phyloP scores from a whole-genome alignment of 2,113 vertebrate genomes.

The Pseudois nayaur region DNA sequence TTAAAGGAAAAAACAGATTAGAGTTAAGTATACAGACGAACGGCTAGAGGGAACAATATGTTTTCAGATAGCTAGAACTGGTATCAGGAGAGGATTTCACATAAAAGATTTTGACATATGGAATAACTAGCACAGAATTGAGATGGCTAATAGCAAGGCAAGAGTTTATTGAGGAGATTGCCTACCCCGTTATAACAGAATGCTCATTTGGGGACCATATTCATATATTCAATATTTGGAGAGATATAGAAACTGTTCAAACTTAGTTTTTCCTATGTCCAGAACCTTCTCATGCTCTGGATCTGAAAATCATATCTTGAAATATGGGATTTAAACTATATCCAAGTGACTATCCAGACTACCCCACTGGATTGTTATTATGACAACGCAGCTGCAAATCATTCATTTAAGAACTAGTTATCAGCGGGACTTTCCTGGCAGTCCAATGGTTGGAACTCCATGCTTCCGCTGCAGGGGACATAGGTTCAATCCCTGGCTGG shows the following conservation, averaged over 20 bases:
- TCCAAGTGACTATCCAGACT: neutral
- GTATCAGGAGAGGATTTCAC: neutral
- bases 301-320: neutral
- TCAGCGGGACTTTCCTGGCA: neutral
- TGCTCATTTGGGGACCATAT: neutral
- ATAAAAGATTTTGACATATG: neutral
- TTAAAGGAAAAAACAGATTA: neutral
- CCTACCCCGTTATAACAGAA: neutral
- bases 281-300: neutral
- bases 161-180: neutral
- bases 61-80: neutral
- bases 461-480: neutral
- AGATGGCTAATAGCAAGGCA: neutral
- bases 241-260: neutral
- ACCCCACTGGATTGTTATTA: neutral
- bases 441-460: neutral
- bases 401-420: neutral
- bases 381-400: neutral
- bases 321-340: neutral
- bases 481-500: neutral
- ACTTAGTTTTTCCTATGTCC: neutral
- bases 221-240: neutral
- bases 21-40: neutral
- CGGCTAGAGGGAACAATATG: neutral
- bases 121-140: neutral